Percentiles rank a stretch among this genome's conserved stretches.
Evolutionary conservation across 2,888 invertebrate genomes (phyloP).

Genomic region (Ctenicera cuprea): DNA sequence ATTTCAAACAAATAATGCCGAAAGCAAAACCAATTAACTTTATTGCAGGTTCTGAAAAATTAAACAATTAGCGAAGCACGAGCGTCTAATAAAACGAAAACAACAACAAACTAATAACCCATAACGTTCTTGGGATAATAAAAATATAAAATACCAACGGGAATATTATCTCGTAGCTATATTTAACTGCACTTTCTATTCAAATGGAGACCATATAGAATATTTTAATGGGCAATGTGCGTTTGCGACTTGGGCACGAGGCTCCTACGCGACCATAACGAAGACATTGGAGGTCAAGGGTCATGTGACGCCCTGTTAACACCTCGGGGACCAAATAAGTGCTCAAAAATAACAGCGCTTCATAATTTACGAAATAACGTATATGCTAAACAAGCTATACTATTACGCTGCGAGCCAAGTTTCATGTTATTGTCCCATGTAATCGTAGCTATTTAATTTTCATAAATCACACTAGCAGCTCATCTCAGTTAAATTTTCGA

Average conservation of each 20-base stretch:
- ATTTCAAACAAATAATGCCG: constrained; percentile 6
- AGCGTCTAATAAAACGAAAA: constrained; percentile 31
- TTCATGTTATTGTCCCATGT: constrained; percentile 10
- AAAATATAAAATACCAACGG: constrained; percentile 49
- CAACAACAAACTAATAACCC: constrained; percentile 41
- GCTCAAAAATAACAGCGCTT: constrained; percentile 47
- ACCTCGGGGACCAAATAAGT: constrained; percentile 60
- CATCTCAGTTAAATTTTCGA: background rate
- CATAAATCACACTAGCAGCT: constrained; percentile 15
- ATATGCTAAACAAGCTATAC: constrained; percentile 25
- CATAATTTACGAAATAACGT: constrained; percentile 47
- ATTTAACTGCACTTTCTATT: constrained; percentile 54
- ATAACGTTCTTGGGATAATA: constrained; percentile 43
- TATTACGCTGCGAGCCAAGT: constrained; percentile 6
- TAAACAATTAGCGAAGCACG: constrained; percentile 8
- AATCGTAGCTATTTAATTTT: constrained; percentile 28
- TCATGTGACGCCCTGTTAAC: constrained; percentile 60
- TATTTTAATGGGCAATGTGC: constrained; percentile 55
- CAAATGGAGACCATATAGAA: constrained; percentile 54
- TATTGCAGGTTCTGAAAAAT: constrained; percentile 3
- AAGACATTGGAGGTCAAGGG: constrained; percentile 58
- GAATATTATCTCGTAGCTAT: constrained; percentile 49
- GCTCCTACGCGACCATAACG: constrained; percentile 61
- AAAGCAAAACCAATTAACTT: constrained; percentile 10
- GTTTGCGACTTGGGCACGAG: constrained; percentile 46